phyloP scores from a whole-genome alignment of 2,888 invertebrate species.

The Lordiphosa andalusiaca region DNA sequence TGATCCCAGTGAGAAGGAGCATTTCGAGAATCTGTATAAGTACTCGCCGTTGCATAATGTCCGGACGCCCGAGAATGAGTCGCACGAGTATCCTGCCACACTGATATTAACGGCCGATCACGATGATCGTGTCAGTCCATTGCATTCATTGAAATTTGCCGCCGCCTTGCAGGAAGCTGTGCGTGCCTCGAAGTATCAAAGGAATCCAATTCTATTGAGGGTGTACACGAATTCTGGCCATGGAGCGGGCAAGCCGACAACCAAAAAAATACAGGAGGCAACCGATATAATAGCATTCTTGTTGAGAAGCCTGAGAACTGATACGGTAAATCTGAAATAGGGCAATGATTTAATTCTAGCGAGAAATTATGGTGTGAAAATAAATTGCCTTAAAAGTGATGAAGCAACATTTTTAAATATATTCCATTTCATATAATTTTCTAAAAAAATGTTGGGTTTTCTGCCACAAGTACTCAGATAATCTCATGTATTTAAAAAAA shows the following conservation, averaged over 20 bases:
- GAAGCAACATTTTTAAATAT: too few relatives aligned
- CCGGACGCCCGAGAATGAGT: conserved; percentile 82
- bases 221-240: conserved; percentile 98
- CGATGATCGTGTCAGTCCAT: conserved; percentile 98
- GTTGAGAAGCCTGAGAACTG: conserved; percentile 76
- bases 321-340: conserved; percentile 69
- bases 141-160: conserved; percentile 97
- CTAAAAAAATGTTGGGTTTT: too few relatives aligned
- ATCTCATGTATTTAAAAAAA: too few relatives aligned
- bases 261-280: conserved; percentile 96
- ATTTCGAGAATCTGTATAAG: conserved; percentile 91
- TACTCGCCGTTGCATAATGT: conserved; percentile 98
- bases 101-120: conserved; percentile 98
- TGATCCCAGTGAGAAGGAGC: conserved; percentile 90
- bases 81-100: conserved; percentile 92
- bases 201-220: conserved; percentile 92
- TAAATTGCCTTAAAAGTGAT: too few relatives aligned
- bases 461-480: too few relatives aligned
- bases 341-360: neutral
- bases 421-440: too few relatives aligned
- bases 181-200: conserved; percentile 84
- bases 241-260: conserved; percentile 97
- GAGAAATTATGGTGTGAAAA: neutral
- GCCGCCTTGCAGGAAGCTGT: conserved; percentile 92
- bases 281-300: conserved; percentile 88